These are phyloP conservation scores for Sebastes glaucus DNA, from an alignment of 2,797 vertebrate genomes.

Conservation along the genomic window DNA sequence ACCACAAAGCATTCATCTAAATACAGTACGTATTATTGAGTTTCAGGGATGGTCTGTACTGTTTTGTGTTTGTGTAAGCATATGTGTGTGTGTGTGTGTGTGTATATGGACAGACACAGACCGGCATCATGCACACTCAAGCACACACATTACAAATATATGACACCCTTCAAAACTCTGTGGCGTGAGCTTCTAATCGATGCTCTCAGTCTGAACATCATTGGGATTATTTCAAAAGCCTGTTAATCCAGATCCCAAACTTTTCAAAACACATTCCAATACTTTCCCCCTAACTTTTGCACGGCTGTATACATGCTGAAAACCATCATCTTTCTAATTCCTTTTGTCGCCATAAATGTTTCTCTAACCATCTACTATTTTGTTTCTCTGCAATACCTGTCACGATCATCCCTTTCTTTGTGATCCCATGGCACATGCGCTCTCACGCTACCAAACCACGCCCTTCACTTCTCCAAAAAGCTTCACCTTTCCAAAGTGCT, in stretches of 20 bases:
- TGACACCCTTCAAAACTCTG: conserved; percentile 72
- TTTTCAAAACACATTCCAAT: conserved; percentile 49
- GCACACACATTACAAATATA: conserved; percentile 55
- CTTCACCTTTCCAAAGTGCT: conserved; percentile 89
- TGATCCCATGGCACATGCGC: conserved; percentile 76
- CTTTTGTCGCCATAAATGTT: conserved; percentile 7
- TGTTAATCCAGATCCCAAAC: conserved; percentile 17
- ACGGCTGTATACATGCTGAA: conserved; percentile 34
- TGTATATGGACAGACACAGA: conserved; percentile 37
- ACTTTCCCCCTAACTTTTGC: conserved; percentile 21
- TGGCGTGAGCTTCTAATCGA: conserved; percentile 58
- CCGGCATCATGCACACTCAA: conserved; percentile 38
- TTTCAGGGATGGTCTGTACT: conserved; percentile 45
- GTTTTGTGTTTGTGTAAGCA: conserved; percentile 35
- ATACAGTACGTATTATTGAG: conserved; percentile 43
- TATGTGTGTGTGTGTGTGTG: conserved; percentile 20
- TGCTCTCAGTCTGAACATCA: conserved; percentile 52
- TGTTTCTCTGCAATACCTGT: conserved; percentile 78
- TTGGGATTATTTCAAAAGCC: conserved; percentile 39
- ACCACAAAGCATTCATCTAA: conserved; percentile 26
- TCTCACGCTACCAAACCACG: conserved; percentile 58
- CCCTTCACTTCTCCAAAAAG: conserved; percentile 42
- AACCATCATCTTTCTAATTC: not conserved
- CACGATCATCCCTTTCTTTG: conserved; percentile 89
- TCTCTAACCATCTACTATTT: conserved; percentile 56